Base-by-base conservation (phyloP, 2,888 invertebrate species). In the Lepidochrysops patricia region DNA sequence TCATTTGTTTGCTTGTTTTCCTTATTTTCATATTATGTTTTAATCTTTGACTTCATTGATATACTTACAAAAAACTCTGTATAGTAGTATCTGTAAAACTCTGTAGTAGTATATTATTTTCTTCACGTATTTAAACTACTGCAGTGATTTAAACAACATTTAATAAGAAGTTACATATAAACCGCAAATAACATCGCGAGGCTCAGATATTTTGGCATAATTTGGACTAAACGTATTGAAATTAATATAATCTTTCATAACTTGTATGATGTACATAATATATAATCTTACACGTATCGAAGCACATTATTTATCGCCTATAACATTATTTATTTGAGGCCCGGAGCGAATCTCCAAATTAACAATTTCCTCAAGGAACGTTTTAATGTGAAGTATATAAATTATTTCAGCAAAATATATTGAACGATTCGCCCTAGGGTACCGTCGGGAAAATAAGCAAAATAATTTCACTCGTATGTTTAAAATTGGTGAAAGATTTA, bases 351-450 rank as follows among this genome's bases (percentile, higher is more conserved):
- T 26, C 13, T 26, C 13, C 7, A 26, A 52, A 52, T 52, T 32
- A 29, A 32, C 29, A 15, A 54, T 54, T 54, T 54, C 54, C 54
- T 15, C 9, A 15, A 29, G 19, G 54, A 54, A 32, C 29, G 32
- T 29, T 54, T 54, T 54, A 32, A 32, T 29, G 54, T n/a, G n/a
- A n/a, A n/a, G n/a, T 52, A 54, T 29, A 32, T 15, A 32, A 32
- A 54, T 54, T 19, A 54, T 29, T 54, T 27, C 19, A 43, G 32
- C 15, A 54, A 15, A 54, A 29, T 50, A 50, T 26, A 26, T 15
- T 15, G 19, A 3, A 13, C 32, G 15, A 60, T 60, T 43, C 13
- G 50, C 25, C 13, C n/a, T n/a, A 6, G 50, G 26, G 26, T 50
- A 50, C 26, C n/a, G 50, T 26, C 13, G 26, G 50, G 7, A 50